These are phyloP conservation scores for Theropithecus gelada DNA, from an alignment of 2,113 vertebrate species.

Conservation along the genomic window DNA sequence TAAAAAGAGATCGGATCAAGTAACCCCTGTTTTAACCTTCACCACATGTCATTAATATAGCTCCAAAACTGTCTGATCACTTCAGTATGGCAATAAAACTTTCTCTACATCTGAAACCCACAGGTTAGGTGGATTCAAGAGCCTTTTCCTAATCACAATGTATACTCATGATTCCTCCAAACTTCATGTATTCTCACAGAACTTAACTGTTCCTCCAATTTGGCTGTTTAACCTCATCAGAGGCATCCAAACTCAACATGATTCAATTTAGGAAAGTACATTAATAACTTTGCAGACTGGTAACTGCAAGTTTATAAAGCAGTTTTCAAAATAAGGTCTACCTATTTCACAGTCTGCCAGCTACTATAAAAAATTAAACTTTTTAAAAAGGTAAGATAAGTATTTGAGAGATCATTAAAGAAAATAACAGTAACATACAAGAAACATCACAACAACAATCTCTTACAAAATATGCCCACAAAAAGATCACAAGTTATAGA, in stretches of 20 bases:
- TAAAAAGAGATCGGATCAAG: background rate
- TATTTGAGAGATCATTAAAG: background rate
- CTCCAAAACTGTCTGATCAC: background rate
- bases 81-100: background rate
- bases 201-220: background rate
- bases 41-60: background rate
- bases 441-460: background rate
- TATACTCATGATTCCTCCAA: background rate
- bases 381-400: constrained; percentile 9
- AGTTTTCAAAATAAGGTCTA: constrained; percentile 32
- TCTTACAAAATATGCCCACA: background rate
- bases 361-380: background rate
- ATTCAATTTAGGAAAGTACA: background rate
- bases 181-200: background rate
- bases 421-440: constrained; percentile 21
- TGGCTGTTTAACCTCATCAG: background rate
- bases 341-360: background rate
- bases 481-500: background rate
- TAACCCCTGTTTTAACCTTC: background rate
- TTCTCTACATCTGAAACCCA: background rate
- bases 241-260: background rate
- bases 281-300: background rate
- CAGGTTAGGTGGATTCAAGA: background rate
- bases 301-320: background rate
- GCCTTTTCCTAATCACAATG: background rate